Percentiles rank a stretch among this genome's conserved stretches.
These are phyloP conservation scores for Sciurus vulgaris DNA, from an alignment of 2,797 vertebrate species.

Conservation along the genomic window DNA sequence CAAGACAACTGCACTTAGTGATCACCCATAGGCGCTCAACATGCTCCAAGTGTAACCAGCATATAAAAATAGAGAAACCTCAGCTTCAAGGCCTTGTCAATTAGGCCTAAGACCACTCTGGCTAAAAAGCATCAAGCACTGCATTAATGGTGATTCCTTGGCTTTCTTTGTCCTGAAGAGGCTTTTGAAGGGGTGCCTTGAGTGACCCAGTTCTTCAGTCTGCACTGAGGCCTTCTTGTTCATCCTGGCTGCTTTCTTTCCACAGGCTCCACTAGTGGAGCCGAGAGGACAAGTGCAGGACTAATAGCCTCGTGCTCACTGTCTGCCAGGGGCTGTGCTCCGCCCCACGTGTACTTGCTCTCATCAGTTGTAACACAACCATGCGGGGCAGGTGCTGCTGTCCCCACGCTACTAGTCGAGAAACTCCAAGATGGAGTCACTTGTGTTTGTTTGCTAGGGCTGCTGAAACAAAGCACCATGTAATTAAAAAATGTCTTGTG, in stretches of 20 bases:
- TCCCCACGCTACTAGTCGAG: neutral
- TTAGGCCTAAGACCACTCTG: slow-evolving; percentile 46
- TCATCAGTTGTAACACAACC: neutral
- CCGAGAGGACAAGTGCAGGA: neutral
- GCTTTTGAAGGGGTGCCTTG: slow-evolving; percentile 8
- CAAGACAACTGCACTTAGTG: neutral
- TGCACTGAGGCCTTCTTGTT: neutral
- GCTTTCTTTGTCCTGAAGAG: slow-evolving; percentile 40
- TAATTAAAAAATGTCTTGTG: neutral
- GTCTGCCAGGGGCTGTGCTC: neutral
- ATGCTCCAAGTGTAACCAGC: neutral
- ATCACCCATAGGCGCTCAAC: neutral
- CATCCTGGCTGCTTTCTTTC: accelerated
- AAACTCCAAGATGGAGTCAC: neutral
- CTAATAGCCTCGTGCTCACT: neutral
- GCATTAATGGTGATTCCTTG: slow-evolving; percentile 1
- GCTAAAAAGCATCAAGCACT: slow-evolving; percentile 49
- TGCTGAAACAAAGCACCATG: neutral
- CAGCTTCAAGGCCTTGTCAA: neutral
- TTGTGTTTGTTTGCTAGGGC: neutral
- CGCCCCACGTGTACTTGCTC: neutral
- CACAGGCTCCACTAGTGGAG: neutral
- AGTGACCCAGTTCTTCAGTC: slow-evolving; percentile 42
- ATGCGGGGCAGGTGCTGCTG: neutral
- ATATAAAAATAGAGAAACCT: slow-evolving; percentile 65